Evolutionary conservation across 2,113 vertebrate genomes (phyloP).

Genomic region (Lota lota): DNA sequence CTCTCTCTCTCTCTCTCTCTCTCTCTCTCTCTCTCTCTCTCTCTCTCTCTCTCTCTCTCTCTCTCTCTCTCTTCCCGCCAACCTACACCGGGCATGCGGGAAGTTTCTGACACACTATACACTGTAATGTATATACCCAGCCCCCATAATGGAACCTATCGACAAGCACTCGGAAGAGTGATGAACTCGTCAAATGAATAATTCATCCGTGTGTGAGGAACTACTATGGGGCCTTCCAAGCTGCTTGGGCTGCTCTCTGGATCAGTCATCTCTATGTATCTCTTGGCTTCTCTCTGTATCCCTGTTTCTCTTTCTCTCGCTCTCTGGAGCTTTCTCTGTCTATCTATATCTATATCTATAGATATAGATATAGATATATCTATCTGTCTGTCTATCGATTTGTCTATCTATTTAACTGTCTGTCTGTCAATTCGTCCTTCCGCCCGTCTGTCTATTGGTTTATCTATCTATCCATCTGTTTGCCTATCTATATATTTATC

Average conservation of each 20-base stretch:
- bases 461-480: neutral
- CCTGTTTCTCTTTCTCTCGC: neutral
- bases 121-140: slow-evolving; percentile 74
- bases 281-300: neutral
- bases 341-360: neutral
- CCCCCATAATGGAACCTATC: slow-evolving; percentile 64
- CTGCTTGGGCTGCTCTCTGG: slow-evolving; percentile 38
- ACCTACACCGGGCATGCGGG: slow-evolving; percentile 51
- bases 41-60: slow-evolving; percentile 32
- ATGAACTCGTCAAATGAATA: slow-evolving; percentile 68
- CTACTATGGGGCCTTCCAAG: slow-evolving; percentile 21
- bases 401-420: too few relatives aligned
- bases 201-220: slow-evolving; percentile 58
- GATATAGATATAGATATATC: neutral
- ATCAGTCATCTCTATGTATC: neutral
- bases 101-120: slow-evolving; percentile 74
- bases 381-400: neutral
- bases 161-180: slow-evolving; percentile 55
- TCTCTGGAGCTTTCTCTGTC: neutral
- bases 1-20: slow-evolving; percentile 1
- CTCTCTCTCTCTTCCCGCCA: slow-evolving; percentile 57
- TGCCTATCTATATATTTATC: neutral
- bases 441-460: neutral
- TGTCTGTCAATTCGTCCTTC: too few relatives aligned
- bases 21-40: slow-evolving; percentile 9